Percentiles rank a stretch among this genome's conserved stretches.
These are phyloP conservation scores for Cremastinae sp. DNA, from an alignment of 2,888 invertebrate species.

Conservation along the genomic window DNA sequence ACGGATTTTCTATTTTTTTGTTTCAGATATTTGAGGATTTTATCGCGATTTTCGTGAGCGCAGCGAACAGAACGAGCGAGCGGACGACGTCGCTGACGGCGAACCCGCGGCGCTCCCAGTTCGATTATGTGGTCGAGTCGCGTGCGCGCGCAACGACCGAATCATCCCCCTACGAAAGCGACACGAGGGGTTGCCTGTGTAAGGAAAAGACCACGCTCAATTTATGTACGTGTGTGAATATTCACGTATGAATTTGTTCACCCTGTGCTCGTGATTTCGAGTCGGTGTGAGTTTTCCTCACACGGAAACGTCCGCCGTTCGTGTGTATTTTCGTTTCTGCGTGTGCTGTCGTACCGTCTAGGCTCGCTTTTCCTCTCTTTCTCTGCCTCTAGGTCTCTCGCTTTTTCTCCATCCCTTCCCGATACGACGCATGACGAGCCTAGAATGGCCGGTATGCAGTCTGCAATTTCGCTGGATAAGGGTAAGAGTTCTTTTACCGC, in stretches of 20 bases:
- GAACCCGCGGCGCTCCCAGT: constrained; percentile 79
- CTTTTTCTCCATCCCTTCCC: too few species aligned
- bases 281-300: too few species aligned
- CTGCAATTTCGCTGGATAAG: constrained; percentile 52
- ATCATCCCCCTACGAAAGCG: constrained; percentile 62
- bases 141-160: constrained; percentile 74
- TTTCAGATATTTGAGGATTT: constrained; percentile 22
- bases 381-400: too few species aligned
- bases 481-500: constrained; percentile 45
- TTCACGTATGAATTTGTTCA: constrained; percentile 11
- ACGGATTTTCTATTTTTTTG: constrained; percentile 54
- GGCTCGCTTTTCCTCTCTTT: constrained; percentile 53
- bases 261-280: too few species aligned
- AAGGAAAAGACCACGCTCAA: background rate
- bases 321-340: background rate
- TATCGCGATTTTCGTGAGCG: too few species aligned
- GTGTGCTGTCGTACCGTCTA: constrained; percentile 15
- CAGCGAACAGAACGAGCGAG: constrained; percentile 52
- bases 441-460: constrained; percentile 54
- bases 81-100: constrained; percentile 74
- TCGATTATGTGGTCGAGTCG: constrained; percentile 78
- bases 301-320: too few species aligned
- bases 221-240: background rate
- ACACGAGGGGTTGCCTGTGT: constrained; percentile 36
- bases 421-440: constrained; percentile 50